Conservation (phyloP, 2,888 invertebrate genomes). For the Caenorhabditis sp. region DNA sequence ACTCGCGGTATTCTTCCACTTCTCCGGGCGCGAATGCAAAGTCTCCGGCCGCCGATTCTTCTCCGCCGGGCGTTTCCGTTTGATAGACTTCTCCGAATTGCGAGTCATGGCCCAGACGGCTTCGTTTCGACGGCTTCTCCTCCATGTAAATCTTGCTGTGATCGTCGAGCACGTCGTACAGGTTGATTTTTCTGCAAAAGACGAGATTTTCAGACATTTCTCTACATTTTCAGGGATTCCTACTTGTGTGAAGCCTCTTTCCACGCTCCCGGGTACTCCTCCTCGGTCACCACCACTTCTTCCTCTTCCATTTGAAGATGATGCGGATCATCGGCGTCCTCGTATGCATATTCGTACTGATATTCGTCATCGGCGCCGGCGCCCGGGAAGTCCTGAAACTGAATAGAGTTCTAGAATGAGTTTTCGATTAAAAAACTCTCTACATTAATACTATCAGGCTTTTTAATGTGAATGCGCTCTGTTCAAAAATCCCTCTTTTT, state of each 20-base stretch:
- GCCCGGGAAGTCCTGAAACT: slow-evolving; percentile 10
- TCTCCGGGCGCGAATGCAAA: too few relatives aligned
- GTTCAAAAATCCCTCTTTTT: too few relatives aligned
- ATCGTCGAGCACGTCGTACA: slow-evolving; percentile 36
- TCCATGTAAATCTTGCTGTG: slow-evolving; percentile 20
- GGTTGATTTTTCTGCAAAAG: slow-evolving; percentile 21
- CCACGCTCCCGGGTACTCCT: slow-evolving; percentile 25
- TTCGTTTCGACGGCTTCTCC: slow-evolving; percentile 17
- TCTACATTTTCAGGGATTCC: not conserved
- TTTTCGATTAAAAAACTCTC: too few relatives aligned
- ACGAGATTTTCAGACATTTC: not conserved
- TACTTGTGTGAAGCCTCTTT: slow-evolving; percentile 14
- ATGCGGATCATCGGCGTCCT: slow-evolving; percentile 35
- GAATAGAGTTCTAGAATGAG: too few relatives aligned
- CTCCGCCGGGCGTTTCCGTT: not conserved
- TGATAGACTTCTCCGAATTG: slow-evolving; percentile 9
- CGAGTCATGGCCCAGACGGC: slow-evolving; percentile 3
- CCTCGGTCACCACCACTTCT: slow-evolving; percentile 35
- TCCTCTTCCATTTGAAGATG: slow-evolving; percentile 17
- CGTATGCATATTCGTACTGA: slow-evolving; percentile 41
- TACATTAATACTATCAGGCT: too few relatives aligned
- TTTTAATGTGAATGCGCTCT: too few relatives aligned
- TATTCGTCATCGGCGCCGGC: slow-evolving; percentile 6
- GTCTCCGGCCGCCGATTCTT: too few relatives aligned
- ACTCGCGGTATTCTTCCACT: slow-evolving; percentile 17